Evolutionary conservation across 2,113 vertebrate genomes (phyloP).

Genomic region (Acanthisitta chloris): DNA sequence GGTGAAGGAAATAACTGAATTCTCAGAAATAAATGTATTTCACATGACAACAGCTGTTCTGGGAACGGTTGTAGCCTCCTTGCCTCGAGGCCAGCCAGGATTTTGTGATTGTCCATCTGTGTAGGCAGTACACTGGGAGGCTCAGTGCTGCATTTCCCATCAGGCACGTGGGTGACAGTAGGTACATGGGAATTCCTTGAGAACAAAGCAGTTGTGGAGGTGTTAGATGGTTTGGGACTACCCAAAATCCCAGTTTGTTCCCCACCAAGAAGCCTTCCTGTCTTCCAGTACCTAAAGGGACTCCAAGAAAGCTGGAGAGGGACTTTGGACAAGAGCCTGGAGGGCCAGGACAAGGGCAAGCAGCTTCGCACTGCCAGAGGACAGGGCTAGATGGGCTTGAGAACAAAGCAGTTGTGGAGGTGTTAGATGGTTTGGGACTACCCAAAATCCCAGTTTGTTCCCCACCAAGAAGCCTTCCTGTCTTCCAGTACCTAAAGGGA

Average conservation of each 20-base stretch:
- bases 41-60: not conserved
- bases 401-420: not conserved
- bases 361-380: not conserved
- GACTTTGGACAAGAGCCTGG: fast-evolving
- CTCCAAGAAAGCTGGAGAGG: not conserved
- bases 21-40: not conserved
- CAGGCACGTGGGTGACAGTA: not conserved
- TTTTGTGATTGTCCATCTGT: not conserved
- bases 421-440: not conserved
- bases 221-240: not conserved
- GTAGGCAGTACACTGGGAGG: fast-evolving
- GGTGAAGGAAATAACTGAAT: not conserved
- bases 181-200: not conserved
- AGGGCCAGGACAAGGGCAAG: not conserved
- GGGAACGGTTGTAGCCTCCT: not conserved
- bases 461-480: not conserved
- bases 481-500: not conserved
- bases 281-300: not conserved
- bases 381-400: not conserved
- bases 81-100: fast-evolving
- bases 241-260: not conserved
- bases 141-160: not conserved
- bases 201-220: not conserved
- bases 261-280: not conserved
- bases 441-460: not conserved